Base-by-base conservation (phyloP, 2,888 invertebrate species). In the Brachypalpus laphriformis region DNA sequence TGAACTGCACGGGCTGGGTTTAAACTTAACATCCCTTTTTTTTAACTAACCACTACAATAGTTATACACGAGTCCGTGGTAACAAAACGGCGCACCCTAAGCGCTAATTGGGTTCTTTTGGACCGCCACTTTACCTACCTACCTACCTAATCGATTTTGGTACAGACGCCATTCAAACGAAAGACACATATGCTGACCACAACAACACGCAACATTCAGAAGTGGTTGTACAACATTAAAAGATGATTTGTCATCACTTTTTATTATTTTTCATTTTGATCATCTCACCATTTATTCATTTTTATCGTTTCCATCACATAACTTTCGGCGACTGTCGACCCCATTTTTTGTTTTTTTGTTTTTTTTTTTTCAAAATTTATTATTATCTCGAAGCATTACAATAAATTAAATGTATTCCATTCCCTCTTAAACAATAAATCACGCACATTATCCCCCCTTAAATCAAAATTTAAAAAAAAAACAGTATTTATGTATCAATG, bases 361-460 rank as follows among this genome's bases (percentile, higher is more conserved):
- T n/a, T n/a, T n/a, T n/a, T n/a, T n/a, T n/a, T n/a, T n/a, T n/a
- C n/a, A n/a, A n/a, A n/a, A n/a, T n/a, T n/a, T 5, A 16, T 22
- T 61, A 45, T 63, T 31, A 45, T 63, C 47, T 31, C 31, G 14
- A 47, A 47, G 47, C 18, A 47, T 65, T 65, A 37, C 49, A 65
- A 65, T 51, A 65, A 65, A 65, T 65, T 51, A 37, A 45, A 47
- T 51, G 34, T 47, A 18, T 51, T 25, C 25, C 25, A 31, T 63
- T 20, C 45, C 14, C 22, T 14, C 14, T 47, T 47, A 18, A 20
- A 65, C 51, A 66, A 51, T 66, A 66, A 66, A 66, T 66, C 66
- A 66, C 49, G 37, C 66, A 66, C 49, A 51, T n/a, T 37, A 16
- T 28, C 1, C 14, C 37, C 16, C 31, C 65, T 34, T 18, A 4